These are phyloP conservation scores for Nipponia nippon DNA, from an alignment of 2,113 vertebrate genomes.

Conservation along the genomic window DNA sequence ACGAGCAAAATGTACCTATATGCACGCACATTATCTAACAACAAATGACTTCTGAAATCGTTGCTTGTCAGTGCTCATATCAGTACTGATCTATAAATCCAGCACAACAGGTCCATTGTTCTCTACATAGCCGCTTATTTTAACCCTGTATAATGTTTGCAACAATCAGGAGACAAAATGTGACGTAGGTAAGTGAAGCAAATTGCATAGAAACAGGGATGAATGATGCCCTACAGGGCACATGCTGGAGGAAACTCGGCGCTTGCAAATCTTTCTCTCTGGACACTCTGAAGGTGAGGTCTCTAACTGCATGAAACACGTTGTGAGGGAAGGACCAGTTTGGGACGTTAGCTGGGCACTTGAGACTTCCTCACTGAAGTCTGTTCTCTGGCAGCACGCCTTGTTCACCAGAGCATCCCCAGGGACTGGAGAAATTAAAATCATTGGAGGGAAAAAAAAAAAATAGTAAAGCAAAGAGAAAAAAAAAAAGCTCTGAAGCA, in stretches of 20 bases:
- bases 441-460: accelerated
- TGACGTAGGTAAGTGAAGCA: not conserved
- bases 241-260: not conserved
- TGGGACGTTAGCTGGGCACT: not conserved
- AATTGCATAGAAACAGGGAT: not conserved
- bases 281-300: not conserved
- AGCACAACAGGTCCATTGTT: not conserved
- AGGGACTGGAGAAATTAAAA: not conserved
- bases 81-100: not conserved
- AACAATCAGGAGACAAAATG: not conserved
- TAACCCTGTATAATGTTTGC: not conserved
- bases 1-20: not conserved
- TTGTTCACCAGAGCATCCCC: not conserved
- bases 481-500: not conserved
- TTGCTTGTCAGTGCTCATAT: not conserved
- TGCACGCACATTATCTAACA: not conserved
- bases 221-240: not conserved
- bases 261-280: not conserved
- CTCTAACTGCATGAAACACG: not conserved
- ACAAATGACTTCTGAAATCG: not conserved
- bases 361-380: not conserved
- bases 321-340: not conserved
- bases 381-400: not conserved
- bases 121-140: not conserved
- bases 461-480: not conserved